Base-by-base conservation (phyloP, 2,113 vertebrate genomes). In the Gadus macrocephalus region DNA sequence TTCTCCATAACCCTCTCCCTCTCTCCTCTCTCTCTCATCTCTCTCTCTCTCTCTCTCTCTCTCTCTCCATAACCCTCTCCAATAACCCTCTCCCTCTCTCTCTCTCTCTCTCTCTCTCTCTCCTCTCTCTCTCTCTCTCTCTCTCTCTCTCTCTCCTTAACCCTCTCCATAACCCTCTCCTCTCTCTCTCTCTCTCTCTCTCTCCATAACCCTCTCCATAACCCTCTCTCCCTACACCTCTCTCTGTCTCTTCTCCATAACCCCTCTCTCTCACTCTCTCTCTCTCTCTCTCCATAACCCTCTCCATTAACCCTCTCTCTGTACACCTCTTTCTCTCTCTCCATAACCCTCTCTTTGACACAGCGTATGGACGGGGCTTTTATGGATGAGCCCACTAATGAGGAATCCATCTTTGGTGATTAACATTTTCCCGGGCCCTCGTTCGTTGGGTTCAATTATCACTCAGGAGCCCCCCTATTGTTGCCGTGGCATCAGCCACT, bases 381-480 rank as follows among this genome's bases (percentile, higher is more conserved):
- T 82, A 86, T 80, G 81, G 81, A 86, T 76, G 81, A 80, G 72
- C 62, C 27, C 3, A 16, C 77, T 84, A 81, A 90, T 84, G 81
- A 85, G 78, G 81, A 73, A 81, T 86, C 76, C 70, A 78, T 86
- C 80, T 81, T 82, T 56, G 62, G 75, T 80, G 76, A 87, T 83
- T 82, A 90, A 86, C 80, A 84, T 83, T 86, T 88, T 78, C 76
- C 62, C 42, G 42, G 42, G 42, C 42, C 42, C 42, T 49, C 42
- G 42, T 31, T 86, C 74, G 72, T 71, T 38, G 75, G 82, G 70
- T 78, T 83, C 78, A 83, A 87, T 90, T 83, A 88, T 87, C 84
- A 83, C 78, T 71, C 65, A 66, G 71, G 68, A 76, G 75, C 83
- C 79, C 85, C 83, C 83, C 86, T 82, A 86, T 86, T 89, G 86